Percentiles rank a stretch among this genome's conserved stretches.
Conservation (phyloP, 2,797 vertebrate species). For the Sus cebifrons region DNA sequence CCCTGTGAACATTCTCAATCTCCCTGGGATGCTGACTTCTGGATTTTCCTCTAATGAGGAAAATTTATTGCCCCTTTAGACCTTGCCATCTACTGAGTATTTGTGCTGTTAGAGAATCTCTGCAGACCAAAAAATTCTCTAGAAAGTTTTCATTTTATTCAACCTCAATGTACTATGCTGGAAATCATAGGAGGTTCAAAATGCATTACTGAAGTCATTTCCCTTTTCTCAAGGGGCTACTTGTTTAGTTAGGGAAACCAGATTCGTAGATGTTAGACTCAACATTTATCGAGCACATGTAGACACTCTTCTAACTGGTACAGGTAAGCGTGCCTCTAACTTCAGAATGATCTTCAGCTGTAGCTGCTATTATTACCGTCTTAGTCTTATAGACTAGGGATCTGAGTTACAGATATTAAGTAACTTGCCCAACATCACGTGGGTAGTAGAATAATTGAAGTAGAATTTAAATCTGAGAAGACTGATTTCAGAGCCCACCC, state of each 20-base stretch:
- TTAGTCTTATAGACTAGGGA: background rate
- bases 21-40: background rate
- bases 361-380: background rate
- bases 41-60: background rate
- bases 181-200: background rate
- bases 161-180: background rate
- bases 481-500: background rate
- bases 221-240: background rate
- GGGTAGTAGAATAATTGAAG: background rate
- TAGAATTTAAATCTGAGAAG: background rate
- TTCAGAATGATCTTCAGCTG: background rate
- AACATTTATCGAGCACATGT: background rate
- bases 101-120: background rate
- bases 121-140: constrained; percentile 36
- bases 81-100: background rate
- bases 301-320: background rate
- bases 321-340: background rate
- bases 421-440: background rate
- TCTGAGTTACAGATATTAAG: background rate
- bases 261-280: background rate
- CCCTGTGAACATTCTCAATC: background rate
- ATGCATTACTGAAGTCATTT: background rate
- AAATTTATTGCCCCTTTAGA: background rate
- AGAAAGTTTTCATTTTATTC: background rate
- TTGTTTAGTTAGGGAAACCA: background rate